These are phyloP conservation scores for Cepaea hortensis DNA, from an alignment of 2,888 invertebrate species.

Conservation along the genomic window DNA sequence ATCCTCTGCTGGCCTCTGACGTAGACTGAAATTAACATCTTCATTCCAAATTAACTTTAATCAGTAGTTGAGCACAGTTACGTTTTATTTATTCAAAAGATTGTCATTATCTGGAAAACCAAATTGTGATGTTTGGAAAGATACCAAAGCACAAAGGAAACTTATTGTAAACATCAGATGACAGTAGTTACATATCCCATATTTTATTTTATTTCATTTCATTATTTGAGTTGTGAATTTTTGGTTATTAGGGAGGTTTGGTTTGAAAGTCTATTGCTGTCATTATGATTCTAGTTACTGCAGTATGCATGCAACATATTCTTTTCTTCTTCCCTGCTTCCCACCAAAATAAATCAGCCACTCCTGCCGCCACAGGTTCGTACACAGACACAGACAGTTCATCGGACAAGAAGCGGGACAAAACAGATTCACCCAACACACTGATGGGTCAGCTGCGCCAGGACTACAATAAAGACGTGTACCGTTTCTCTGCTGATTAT, in stretches of 20 bases:
- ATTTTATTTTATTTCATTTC: too few species aligned
- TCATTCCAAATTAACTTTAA: too few species aligned
- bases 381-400: conserved; percentile 72
- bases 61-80: too few species aligned
- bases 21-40: too few species aligned
- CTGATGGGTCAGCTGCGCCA: conserved; percentile 72
- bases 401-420: conserved; percentile 70
- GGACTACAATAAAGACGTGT: conserved; percentile 67
- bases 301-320: conserved; percentile 20
- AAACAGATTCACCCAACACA: conserved; percentile 72
- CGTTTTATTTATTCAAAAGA: too few species aligned
- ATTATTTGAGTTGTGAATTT: neutral
- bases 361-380: conserved; percentile 62
- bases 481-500: conserved; percentile 70
- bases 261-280: too few species aligned
- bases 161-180: too few species aligned
- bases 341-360: conserved; percentile 37
- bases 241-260: neutral
- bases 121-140: too few species aligned
- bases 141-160: too few species aligned
- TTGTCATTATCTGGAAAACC: too few species aligned
- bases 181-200: too few species aligned
- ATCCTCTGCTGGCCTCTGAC: too few species aligned
- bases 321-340: conserved; percentile 14
- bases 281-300: conserved; percentile 1